phyloP scores from a whole-genome alignment of 2,797 vertebrate genomes.

The Falco cherrug region DNA sequence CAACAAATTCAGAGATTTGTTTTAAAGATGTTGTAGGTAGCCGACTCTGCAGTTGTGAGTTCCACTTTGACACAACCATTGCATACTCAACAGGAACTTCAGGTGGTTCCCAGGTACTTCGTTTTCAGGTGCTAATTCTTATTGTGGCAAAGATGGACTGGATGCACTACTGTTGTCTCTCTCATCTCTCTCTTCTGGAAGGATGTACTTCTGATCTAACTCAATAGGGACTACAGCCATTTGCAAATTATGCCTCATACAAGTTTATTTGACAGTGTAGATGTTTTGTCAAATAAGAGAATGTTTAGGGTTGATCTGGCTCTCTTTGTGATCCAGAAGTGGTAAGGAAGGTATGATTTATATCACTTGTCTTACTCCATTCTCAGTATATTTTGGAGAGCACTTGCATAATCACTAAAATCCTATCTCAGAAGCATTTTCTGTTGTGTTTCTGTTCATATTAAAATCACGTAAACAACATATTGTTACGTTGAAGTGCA shows the following conservation, averaged over 20 bases:
- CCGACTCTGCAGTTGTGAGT: neutral
- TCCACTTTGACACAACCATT: neutral
- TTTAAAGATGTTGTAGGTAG: slow-evolving; percentile 52
- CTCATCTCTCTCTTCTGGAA: neutral
- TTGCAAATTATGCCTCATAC: neutral
- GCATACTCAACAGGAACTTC: neutral
- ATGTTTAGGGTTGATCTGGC: neutral
- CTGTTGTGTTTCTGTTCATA: neutral
- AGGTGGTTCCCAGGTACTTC: neutral
- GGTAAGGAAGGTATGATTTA: neutral
- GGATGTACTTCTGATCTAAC: neutral
- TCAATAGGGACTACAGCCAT: neutral
- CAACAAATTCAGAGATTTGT: slow-evolving; percentile 55
- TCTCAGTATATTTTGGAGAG: neutral
- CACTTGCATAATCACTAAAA: slow-evolving; percentile 6
- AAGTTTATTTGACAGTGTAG: neutral
- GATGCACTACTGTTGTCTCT: neutral
- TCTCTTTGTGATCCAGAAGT: neutral
- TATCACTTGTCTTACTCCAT: neutral
- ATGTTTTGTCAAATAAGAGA: neutral
- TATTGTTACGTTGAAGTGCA: neutral
- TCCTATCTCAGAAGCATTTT: slow-evolving; percentile 16
- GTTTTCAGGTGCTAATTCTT: neutral
- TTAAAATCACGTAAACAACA: neutral
- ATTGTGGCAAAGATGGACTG: neutral